Evolutionary conservation across 1,140 invertebrate genomes (phyloP), one percentile per base, ranked within the genome.

Genomic region (Drosophila rufa): DNA sequence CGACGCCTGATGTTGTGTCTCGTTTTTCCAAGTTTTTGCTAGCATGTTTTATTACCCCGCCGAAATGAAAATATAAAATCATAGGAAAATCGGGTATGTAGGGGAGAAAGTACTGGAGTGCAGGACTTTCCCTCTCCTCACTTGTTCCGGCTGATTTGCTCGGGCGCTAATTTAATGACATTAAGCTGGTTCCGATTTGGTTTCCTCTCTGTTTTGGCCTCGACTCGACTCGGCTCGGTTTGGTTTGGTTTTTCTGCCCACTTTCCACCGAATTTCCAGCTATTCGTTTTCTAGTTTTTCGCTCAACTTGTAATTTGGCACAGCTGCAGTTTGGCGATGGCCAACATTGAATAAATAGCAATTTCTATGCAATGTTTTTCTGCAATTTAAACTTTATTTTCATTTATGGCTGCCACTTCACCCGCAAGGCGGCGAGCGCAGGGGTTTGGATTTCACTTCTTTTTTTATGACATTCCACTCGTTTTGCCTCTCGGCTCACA

Each of bases 361-460:
- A 86, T 82, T 82, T 82, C 66, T 74, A 82, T 79, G 75, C 80
- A 86, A 83, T 86, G 67, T 86, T 86, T 86, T 87, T 82, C 67
- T 86, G 69, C 78, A 87, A 86, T 86, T 86, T 89, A 68, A 89
- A 79, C 84, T 89, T 77, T 86, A 87, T 86, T 86, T 87, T 89
- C 83, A 86, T 89, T 80, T 80, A 80, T 83, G 62, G 58, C 47
- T 60, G 50, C 50, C 70, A 59, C 61, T 75, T 53, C 19, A 12
- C 68, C 43, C 30, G 33, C 25, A 59, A n/a, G 22, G 11, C 40
- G 62, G 19, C 22, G 9, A 64, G 30, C 30, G 25, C 55, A 19
- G 17, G 33, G 60, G 45, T 64, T 82, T 77, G 30, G 62, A 82
- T 82, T 82, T 73, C 79, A 56, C 42, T 77, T 8, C 3, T 55